Conservation (phyloP, 2,113 vertebrate species). For the Gila orcuttii region DNA sequence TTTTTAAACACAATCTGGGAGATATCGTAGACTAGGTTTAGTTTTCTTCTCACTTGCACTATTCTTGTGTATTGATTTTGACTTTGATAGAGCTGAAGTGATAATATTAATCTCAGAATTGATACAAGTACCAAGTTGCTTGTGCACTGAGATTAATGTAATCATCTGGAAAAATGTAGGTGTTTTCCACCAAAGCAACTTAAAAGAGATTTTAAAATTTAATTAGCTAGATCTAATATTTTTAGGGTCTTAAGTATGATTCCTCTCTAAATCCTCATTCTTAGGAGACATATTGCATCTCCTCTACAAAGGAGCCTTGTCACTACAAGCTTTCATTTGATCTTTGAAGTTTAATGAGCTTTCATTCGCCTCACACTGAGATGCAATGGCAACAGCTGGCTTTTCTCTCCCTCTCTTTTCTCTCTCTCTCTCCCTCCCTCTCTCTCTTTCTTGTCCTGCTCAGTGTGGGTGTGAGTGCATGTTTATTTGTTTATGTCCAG, state of each 20-base stretch:
- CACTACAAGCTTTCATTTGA: slow-evolving; percentile 54
- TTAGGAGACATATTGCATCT: slow-evolving; percentile 48
- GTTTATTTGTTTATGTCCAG: slow-evolving; percentile 50
- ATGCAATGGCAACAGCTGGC: slow-evolving; percentile 62
- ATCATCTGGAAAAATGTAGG: neutral
- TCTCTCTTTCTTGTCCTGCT: slow-evolving; percentile 35
- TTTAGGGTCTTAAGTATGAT: slow-evolving; percentile 1
- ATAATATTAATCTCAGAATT: neutral
- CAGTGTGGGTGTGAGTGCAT: slow-evolving; percentile 36
- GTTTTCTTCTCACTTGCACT: neutral
- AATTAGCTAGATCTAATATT: neutral
- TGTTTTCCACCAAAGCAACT: neutral
- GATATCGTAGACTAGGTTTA: neutral
- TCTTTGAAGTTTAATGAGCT: slow-evolving; percentile 62
- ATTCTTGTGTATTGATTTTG: neutral
- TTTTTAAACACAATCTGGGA: neutral
- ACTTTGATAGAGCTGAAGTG: neutral
- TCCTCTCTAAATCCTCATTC: slow-evolving; percentile 32
- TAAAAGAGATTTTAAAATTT: slow-evolving; percentile 9
- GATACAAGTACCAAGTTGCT: neutral
- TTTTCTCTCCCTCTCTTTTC: slow-evolving; percentile 41
- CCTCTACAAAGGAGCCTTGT: slow-evolving; percentile 54
- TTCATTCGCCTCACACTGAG: slow-evolving; percentile 58
- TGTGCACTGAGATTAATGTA: slow-evolving; percentile 1
- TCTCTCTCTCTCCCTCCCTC: neutral